These are phyloP conservation scores for Regulus satrapa DNA, from an alignment of 2,113 vertebrate species.

Conservation along the genomic window DNA sequence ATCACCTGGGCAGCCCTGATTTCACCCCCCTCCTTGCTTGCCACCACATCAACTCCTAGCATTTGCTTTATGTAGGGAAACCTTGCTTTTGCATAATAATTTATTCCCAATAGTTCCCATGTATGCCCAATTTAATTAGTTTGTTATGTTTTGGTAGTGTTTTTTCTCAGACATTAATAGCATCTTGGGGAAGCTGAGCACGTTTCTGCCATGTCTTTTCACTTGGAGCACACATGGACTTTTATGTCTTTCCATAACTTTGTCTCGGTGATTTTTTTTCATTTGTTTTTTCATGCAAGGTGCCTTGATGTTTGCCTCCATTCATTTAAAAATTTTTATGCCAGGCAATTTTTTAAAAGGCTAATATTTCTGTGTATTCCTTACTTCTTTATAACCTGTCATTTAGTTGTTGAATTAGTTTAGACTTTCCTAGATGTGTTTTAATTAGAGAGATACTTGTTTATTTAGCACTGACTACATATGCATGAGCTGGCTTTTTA, in stretches of 20 bases:
- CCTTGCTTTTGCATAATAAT: background rate
- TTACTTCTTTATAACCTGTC: background rate
- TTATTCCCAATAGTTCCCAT: constrained; percentile 17
- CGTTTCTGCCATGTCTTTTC: background rate
- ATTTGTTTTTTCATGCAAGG: background rate
- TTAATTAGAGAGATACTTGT: constrained; percentile 19
- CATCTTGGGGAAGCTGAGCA: constrained; percentile 6
- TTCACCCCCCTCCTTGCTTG: background rate
- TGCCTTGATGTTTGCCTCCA: background rate
- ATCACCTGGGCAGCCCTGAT: background rate
- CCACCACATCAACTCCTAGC: background rate
- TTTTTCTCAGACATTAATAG: constrained; percentile 17
- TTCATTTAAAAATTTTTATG: background rate
- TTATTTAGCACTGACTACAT: constrained; percentile 33
- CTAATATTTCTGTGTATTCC: background rate
- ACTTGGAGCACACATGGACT: background rate
- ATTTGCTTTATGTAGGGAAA: background rate
- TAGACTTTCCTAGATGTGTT: background rate
- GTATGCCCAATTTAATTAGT: constrained; percentile 29
- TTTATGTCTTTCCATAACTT: constrained; percentile 15
- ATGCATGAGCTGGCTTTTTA: background rate
- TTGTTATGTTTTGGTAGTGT: background rate
- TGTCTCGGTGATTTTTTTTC: background rate
- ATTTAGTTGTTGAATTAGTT: constrained; percentile 22
- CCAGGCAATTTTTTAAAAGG: background rate